phyloP scores from a whole-genome alignment of 1,140 invertebrate genomes.

The Ceratoteleas bidentatus region DNA sequence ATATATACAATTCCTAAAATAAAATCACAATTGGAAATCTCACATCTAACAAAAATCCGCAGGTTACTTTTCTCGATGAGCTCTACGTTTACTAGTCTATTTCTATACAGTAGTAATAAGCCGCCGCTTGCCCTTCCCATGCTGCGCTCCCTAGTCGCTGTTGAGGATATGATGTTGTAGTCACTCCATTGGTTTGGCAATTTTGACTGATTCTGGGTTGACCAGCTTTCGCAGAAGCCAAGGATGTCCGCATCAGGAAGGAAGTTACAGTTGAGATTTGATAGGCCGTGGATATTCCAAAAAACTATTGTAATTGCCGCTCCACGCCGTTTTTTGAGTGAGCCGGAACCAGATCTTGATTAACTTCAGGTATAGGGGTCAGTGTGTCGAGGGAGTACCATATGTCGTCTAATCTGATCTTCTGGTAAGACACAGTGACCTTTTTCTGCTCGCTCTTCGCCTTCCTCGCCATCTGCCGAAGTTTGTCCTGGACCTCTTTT shows the following conservation, averaged over 20 bases:
- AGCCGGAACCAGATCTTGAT: neutral
- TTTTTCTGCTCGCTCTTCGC: neutral
- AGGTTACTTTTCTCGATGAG: too few species aligned
- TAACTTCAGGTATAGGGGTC: neutral
- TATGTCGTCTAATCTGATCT: neutral
- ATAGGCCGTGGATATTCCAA: neutral
- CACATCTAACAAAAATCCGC: too few species aligned
- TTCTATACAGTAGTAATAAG: neutral
- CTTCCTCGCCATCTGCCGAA: neutral
- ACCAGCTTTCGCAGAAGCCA: neutral
- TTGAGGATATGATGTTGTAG: neutral
- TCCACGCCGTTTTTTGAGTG: neutral
- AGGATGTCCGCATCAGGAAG: neutral
- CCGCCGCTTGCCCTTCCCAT: neutral
- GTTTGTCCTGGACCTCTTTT: neutral
- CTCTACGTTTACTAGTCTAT: neutral
- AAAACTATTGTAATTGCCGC: neutral
- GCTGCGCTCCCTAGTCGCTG: neutral
- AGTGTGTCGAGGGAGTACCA: neutral
- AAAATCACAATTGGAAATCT: too few species aligned
- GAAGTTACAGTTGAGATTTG: neutral
- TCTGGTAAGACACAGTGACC: neutral
- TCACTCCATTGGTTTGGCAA: too few species aligned
- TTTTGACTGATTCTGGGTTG: neutral
- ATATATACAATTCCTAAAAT: too few species aligned